A percentile compares a stretch with the other conserved stretches of the same genome.
Conservation (phyloP, 2,113 vertebrate species). For the Gymnogyps californianus region DNA sequence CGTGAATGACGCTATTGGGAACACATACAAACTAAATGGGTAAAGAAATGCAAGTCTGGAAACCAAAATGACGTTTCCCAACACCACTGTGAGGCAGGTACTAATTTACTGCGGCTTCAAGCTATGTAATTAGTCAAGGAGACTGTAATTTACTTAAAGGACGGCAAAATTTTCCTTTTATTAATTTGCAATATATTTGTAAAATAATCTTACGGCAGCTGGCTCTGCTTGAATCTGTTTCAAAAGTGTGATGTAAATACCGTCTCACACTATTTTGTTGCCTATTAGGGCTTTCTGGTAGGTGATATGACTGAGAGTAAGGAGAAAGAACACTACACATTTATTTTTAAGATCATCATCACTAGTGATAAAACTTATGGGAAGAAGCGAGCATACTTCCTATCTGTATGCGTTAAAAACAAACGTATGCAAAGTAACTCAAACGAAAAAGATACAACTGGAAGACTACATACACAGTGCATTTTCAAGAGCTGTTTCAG, state of each 20-base stretch:
- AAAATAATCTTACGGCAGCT: conserved; percentile 58
- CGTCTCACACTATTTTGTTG: conserved; percentile 51
- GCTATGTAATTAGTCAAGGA: neutral
- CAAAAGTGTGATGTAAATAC: conserved; percentile 63
- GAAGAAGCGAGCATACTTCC: neutral
- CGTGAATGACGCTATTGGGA: neutral
- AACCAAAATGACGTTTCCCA: neutral
- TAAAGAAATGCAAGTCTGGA: neutral
- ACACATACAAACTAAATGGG: neutral
- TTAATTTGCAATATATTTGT: conserved; percentile 43
- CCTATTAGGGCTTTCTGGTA: conserved; percentile 54
- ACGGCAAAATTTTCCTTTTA: neutral
- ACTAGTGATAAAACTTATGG: neutral
- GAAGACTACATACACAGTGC: neutral
- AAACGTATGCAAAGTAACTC: neutral
- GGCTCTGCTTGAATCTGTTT: conserved; percentile 44
- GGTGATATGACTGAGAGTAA: conserved; percentile 45
- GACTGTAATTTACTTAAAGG: neutral
- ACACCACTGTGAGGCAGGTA: neutral
- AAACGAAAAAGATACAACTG: neutral
- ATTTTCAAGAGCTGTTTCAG: neutral
- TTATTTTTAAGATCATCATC: conserved; percentile 52
- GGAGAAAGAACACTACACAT: conserved; percentile 32
- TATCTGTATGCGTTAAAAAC: neutral
- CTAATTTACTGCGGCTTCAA: neutral